Percentiles rank a stretch among this genome's conserved stretches.
Conservation (phyloP, 2,113 vertebrate species). For the Antechinus stuartii region DNA sequence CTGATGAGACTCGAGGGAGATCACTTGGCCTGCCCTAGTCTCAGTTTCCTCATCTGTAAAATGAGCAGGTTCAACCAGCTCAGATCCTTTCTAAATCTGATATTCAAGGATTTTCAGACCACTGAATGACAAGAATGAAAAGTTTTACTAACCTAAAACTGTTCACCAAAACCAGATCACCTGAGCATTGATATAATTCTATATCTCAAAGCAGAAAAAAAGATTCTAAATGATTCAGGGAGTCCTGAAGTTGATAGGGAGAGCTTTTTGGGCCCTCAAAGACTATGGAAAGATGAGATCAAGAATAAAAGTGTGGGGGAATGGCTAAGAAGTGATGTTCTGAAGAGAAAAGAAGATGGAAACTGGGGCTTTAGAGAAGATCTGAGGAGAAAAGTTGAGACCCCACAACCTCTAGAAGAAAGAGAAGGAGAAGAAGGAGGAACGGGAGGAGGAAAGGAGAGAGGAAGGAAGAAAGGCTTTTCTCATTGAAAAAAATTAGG, state of each 20-base stretch:
- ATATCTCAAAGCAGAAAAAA: neutral
- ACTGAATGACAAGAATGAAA: neutral
- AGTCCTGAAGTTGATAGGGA: neutral
- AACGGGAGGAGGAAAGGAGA: too few relatives aligned
- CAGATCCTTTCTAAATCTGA: neutral
- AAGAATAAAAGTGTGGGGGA: neutral
- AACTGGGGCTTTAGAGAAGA: neutral
- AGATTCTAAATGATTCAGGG: neutral
- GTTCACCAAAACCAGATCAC: neutral
- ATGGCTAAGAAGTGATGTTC: neutral
- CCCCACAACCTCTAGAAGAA: neutral
- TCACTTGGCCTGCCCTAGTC: neutral
- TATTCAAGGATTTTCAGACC: neutral
- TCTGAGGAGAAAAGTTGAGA: neutral
- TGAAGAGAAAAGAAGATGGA: neutral
- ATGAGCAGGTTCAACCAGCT: neutral
- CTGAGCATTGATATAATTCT: neutral
- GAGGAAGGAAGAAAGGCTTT: too few relatives aligned
- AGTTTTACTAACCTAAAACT: neutral
- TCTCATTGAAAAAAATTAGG: neutral
- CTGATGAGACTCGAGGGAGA: neutral
- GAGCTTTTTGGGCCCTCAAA: neutral
- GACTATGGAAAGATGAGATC: neutral
- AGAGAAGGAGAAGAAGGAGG: neutral
- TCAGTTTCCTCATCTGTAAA: neutral